These are phyloP conservation scores for Tinea semifulvella DNA, from an alignment of 2,888 invertebrate genomes.

Conservation along the genomic window DNA sequence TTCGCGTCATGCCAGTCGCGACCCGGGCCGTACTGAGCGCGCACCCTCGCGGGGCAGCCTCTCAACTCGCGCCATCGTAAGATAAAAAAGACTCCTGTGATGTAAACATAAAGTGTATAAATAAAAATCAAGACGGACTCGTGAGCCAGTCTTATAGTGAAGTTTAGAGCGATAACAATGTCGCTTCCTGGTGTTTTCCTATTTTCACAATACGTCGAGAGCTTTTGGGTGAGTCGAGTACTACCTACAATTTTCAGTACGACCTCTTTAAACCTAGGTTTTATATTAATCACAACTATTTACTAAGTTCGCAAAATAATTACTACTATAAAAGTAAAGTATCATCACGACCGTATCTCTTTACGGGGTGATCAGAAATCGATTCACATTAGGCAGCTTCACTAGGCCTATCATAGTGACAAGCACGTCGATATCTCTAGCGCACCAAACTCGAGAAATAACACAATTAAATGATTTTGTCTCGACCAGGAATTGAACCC, in stretches of 20 bases:
- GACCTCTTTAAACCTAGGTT: too few species aligned
- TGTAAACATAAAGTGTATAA: slow-evolving; percentile 60
- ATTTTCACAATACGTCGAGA: slow-evolving; percentile 55
- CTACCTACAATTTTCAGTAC: slow-evolving; percentile 5
- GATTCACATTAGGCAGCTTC: too few species aligned
- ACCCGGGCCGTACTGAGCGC: slow-evolving; percentile 20
- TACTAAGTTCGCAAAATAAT: too few species aligned
- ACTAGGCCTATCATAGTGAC: too few species aligned
- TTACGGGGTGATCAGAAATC: too few species aligned
- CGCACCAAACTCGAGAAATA: too few species aligned
- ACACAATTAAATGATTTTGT: too few species aligned
- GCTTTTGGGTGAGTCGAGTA: slow-evolving; percentile 52
- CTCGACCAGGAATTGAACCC: too few species aligned
- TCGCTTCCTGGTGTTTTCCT: slow-evolving; percentile 54
- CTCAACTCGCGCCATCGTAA: background rate
- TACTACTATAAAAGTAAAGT: too few species aligned
- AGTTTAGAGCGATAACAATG: slow-evolving; percentile 36
- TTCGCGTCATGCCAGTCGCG: slow-evolving; percentile 26
- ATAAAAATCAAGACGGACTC: slow-evolving; percentile 40
- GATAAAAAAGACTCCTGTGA: slow-evolving; percentile 44
- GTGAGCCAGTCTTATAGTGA: slow-evolving; percentile 34
- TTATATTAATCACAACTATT: too few species aligned
- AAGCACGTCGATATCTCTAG: too few species aligned
- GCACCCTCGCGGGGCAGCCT: background rate
- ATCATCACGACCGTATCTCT: too few species aligned